Base-by-base conservation (phyloP, 2,888 invertebrate genomes). In the Timema cristinae region DNA sequence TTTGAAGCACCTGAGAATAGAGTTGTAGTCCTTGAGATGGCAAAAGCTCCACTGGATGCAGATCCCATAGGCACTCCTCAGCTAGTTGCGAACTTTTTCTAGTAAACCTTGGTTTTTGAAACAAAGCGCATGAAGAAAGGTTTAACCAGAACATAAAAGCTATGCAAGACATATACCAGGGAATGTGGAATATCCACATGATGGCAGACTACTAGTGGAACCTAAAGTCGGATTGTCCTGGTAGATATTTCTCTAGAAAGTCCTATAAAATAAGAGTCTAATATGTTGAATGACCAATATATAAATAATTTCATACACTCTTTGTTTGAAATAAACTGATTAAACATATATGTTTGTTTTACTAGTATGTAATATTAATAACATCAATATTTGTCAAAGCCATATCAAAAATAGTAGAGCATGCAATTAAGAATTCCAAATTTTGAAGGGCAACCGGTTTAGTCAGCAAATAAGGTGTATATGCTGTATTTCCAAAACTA, bases 141-240 rank as follows among this genome's bases (percentile, higher is more conserved):
- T 69, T 69, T 51, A 63, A 69, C 66, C 48, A 69, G 13, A 16
- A 69, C 47, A 66, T 72, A 13, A 72, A 66, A 52, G 49, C 7
- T 13, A 72, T 69, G 69, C 52, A 69, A 51, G 72, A 32, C 7
- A 10, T 72, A 69, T 54, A 52, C 32, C 32, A 32, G 2, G 32
- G 32, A 32, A 32, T 32, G 32, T 32, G 32, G 32, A 4, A 32
- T 32, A 69, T 9, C 61, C 69, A 51, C 61, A 47, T 63, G 32
- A 69, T 72, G 72, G 7, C 61, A 47, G 52, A 72, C 32, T 72
- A 72, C 15, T 69, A 51, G 16, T 72, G 69, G 69, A 72, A 16
- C 32, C 32, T 59, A 10, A 47, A 61, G 32, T 7, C 56, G 54
- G 68, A 71, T 10, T 68, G 63, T 63, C 6, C 5, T 32, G 10